phyloP scores from a whole-genome alignment of 2,888 invertebrate genomes.

The Rugalucina vietnamica region DNA sequence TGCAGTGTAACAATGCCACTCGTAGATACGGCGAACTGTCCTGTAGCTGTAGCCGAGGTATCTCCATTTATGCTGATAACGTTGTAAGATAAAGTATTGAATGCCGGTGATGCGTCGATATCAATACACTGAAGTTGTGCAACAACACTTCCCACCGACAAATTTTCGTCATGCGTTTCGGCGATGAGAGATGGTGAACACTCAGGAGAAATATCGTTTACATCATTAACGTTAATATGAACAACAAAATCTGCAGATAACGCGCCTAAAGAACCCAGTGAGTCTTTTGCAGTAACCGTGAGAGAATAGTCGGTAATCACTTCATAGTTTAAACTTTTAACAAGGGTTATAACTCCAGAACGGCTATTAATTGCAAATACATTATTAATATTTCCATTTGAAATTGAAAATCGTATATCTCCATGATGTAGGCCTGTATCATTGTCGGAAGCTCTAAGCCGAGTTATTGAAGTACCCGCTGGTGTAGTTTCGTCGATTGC shows the following conservation, averaged over 20 bases:
- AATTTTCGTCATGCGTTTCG: conserved; percentile 77
- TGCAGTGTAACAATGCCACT: conserved; percentile 64
- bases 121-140: conserved; percentile 89
- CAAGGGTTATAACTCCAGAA: conserved; percentile 52
- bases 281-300: conserved; percentile 55
- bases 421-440: conserved; percentile 61
- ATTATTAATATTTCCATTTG: conserved; percentile 38
- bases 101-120: conserved; percentile 61
- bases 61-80: conserved; percentile 62
- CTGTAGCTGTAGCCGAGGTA: conserved; percentile 24
- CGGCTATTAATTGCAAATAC: conserved; percentile 52
- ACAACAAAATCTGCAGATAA: conserved; percentile 90
- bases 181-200: conserved; percentile 65
- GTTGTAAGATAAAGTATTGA: conserved; percentile 47
- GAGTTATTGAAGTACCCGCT: conserved; percentile 42
- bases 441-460: conserved; percentile 59
- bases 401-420: conserved; percentile 42
- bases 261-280: conserved; percentile 50
- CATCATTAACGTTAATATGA: conserved; percentile 94
- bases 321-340: conserved; percentile 55
- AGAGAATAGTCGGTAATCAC: conserved; percentile 36
- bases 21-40: conserved; percentile 55
- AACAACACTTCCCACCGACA: conserved; percentile 93
- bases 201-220: conserved; percentile 87
- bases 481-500: conserved; percentile 64